phyloP scores from a whole-genome alignment of 2,797 vertebrate species.

The Halcyon smyrnensis region DNA sequence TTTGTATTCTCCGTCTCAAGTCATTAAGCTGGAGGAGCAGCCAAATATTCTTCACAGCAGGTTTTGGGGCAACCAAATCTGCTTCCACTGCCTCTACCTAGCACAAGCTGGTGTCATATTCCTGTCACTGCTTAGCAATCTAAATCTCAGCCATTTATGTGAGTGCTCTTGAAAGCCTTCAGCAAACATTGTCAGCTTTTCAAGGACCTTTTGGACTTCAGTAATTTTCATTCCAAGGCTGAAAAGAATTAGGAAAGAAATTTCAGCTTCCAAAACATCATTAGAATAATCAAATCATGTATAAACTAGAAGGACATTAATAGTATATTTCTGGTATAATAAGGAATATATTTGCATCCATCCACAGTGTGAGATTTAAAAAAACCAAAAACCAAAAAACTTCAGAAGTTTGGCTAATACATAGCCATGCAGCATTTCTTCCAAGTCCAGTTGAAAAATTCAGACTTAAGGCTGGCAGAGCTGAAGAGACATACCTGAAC shows the following conservation, averaged over 20 bases:
- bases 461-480: neutral
- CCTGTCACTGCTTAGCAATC: neutral
- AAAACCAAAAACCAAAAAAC: neutral
- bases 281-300: neutral
- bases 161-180: neutral
- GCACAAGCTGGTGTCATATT: neutral
- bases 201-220: neutral
- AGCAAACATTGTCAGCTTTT: neutral
- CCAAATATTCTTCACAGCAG: neutral
- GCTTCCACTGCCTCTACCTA: neutral
- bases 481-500: neutral
- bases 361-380: neutral
- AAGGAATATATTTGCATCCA: neutral
- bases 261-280: neutral
- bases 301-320: neutral
- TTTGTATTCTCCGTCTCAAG: neutral
- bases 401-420: neutral
- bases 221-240: neutral
- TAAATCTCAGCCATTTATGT: neutral
- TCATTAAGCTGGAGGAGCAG: neutral
- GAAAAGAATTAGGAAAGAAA: neutral
- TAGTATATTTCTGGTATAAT: neutral
- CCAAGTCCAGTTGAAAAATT: neutral
- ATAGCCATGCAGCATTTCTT: neutral
- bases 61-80: neutral